These are phyloP conservation scores for Anhinga rufa DNA, from an alignment of 2,113 vertebrate genomes.

Conservation along the genomic window DNA sequence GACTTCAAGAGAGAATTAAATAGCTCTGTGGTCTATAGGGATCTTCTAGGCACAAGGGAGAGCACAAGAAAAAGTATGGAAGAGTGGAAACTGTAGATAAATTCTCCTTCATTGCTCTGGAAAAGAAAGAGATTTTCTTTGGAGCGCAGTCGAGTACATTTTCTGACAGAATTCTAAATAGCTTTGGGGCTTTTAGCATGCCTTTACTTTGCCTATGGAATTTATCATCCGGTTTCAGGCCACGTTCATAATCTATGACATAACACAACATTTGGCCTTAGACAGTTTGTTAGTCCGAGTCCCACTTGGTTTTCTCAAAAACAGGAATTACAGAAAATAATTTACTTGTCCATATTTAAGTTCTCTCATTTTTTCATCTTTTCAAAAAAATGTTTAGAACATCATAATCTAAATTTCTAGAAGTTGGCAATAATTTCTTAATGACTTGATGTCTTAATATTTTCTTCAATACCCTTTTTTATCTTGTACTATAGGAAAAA, in stretches of 20 bases:
- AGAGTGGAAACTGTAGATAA: neutral
- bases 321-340: neutral
- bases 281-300: neutral
- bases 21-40: neutral
- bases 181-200: neutral
- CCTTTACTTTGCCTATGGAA: neutral
- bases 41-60: neutral
- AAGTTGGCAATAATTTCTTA: neutral
- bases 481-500: neutral
- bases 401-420: neutral
- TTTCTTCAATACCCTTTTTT: neutral
- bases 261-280: neutral
- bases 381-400: neutral
- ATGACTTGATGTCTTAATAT: neutral
- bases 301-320: neutral
- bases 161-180: neutral
- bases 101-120: neutral
- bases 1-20: neutral
- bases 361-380: neutral
- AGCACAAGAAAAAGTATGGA: neutral
- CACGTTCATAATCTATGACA: neutral
- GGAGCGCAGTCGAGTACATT: neutral
- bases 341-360: neutral
- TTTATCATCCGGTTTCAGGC: neutral
- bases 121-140: neutral